These are phyloP conservation scores for Aphelocoma coerulescens DNA, from an alignment of 2,113 vertebrate species.

Conservation along the genomic window DNA sequence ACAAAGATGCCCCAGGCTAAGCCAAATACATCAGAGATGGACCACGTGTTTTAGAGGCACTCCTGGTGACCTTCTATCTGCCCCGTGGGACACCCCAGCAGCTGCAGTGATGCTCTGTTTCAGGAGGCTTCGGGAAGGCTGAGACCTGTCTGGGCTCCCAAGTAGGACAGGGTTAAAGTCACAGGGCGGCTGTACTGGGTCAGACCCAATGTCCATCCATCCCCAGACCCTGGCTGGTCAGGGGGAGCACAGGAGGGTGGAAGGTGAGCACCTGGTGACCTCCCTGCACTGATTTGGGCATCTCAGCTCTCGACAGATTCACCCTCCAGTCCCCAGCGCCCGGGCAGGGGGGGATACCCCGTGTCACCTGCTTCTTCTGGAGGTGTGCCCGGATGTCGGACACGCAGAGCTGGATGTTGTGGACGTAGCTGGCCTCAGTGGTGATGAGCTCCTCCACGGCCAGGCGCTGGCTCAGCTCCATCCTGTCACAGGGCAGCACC, in stretches of 20 bases:
- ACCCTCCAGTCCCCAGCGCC: neutral
- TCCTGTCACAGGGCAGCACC: conserved; percentile 53
- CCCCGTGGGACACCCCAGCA: neutral
- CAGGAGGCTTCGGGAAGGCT: neutral
- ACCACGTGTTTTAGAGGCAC: accelerated
- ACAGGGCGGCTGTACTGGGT: accelerated
- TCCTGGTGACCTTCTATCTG: neutral
- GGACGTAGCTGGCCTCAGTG: conserved; percentile 85
- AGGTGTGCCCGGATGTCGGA: conserved; percentile 79
- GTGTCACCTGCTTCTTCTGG: conserved; percentile 65
- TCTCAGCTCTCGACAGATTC: neutral
- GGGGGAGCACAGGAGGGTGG: neutral
- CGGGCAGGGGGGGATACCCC: accelerated
- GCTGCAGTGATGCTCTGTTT: neutral
- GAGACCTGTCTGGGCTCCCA: neutral
- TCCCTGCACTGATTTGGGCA: neutral
- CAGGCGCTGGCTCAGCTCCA: conserved; percentile 77
- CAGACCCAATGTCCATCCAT: neutral
- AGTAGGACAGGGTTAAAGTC: neutral
- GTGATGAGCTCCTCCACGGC: conserved; percentile 82
- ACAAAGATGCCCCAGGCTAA: neutral
- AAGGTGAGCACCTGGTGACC: neutral
- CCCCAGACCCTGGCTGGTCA: neutral
- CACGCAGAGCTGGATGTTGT: conserved; percentile 77
- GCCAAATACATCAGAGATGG: neutral